Percentiles rank a stretch among this genome's conserved stretches.
Conservation (phyloP, 2,888 invertebrate genomes). For the Hermaeophaga mercurialis region DNA sequence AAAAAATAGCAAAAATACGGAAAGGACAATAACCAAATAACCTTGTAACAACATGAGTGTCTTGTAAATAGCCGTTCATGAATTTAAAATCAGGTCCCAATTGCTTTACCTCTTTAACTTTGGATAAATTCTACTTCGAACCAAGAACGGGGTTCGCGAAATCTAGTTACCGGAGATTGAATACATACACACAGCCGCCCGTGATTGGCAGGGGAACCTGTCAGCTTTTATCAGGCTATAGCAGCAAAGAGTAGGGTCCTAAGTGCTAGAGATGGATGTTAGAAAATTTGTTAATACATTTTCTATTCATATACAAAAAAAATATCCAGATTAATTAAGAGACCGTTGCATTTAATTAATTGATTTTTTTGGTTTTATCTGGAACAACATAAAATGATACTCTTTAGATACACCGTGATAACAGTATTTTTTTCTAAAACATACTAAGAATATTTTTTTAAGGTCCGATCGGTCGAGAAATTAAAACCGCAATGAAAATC, state of each 20-base stretch:
- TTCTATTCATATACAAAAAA: too few species aligned
- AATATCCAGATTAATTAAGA: too few species aligned
- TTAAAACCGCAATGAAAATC: too few species aligned
- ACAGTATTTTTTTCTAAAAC: too few species aligned
- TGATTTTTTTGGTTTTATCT: too few species aligned
- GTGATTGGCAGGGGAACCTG: conserved; percentile 54
- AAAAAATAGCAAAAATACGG: conserved; percentile 9
- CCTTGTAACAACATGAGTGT: conserved; percentile 23
- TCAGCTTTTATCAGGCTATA: conserved; percentile 51
- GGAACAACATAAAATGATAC: too few species aligned
- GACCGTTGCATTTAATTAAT: too few species aligned
- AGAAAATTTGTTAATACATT: neutral
- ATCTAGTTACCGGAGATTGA: conserved; percentile 54
- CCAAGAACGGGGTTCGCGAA: conserved; percentile 37
- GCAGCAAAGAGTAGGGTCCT: conserved; percentile 35
- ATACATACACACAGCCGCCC: conserved; percentile 41
- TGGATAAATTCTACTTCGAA: conserved; percentile 37
- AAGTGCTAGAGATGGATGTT: conserved; percentile 13
- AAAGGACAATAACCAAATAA: conserved; percentile 20
- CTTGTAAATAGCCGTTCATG: conserved; percentile 39
- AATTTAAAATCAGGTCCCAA: conserved; percentile 40
- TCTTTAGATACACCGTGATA: too few species aligned
- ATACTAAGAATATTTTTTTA: too few species aligned
- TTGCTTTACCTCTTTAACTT: conserved; percentile 44
- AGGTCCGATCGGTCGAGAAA: too few species aligned